Evolutionary conservation across 35 echinoderm and acorn worm species (phyloP).

Genomic region (Hemicentrotus pulcherrimus): DNA sequence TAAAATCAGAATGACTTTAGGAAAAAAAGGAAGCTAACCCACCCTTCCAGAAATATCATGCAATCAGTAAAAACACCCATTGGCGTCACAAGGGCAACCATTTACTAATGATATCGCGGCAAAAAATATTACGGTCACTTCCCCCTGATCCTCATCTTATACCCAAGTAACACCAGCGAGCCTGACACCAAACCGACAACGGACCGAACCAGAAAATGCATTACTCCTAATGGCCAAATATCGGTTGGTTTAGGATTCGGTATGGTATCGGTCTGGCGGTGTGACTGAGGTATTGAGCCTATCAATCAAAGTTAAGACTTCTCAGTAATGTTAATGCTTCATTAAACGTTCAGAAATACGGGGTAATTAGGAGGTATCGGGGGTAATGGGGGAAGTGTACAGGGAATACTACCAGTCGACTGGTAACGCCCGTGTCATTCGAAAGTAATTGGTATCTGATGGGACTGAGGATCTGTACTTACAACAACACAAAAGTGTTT

Average conservation of each 20-base stretch:
- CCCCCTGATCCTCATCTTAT: background rate
- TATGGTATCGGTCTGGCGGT: no score
- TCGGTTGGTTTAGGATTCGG: no score
- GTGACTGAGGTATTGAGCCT: background rate
- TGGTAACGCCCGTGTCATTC: background rate
- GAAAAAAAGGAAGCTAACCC: background rate
- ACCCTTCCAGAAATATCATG: background rate
- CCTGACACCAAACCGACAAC: no score
- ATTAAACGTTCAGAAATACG: background rate
- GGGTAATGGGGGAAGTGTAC: background rate
- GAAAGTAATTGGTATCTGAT: background rate
- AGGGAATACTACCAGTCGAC: background rate
- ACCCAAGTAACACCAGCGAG: no score
- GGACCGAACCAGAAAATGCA: no score
- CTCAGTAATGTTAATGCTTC: background rate
- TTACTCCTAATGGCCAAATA: no score
- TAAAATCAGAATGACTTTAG: background rate
- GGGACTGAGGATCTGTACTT: background rate
- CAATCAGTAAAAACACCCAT: background rate
- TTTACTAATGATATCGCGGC: background rate
- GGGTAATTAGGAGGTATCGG: background rate
- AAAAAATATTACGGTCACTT: background rate
- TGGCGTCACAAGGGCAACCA: background rate
- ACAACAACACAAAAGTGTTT: no score
- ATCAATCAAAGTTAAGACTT: background rate